A percentile compares a stretch with the other conserved stretches of the same genome.
phyloP scores from a whole-genome alignment of 2,888 invertebrate species.

The Mantis religiosa region DNA sequence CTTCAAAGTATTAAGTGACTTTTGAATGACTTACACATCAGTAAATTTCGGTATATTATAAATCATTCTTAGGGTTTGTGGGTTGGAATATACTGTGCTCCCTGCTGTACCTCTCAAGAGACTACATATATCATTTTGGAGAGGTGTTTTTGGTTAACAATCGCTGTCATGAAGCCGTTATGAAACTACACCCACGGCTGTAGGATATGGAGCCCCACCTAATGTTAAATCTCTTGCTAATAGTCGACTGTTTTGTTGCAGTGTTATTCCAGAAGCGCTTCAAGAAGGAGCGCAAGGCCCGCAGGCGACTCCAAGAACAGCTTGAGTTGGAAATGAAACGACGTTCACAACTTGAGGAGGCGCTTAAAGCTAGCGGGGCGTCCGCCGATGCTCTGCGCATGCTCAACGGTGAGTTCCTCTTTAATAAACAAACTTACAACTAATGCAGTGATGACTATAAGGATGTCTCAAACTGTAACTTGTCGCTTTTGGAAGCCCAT shows the following conservation, averaged over 20 bases:
- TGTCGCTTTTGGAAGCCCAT: too few relatives aligned
- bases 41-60: too few relatives aligned
- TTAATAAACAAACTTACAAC: not conserved
- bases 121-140: too few relatives aligned
- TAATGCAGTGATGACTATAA: too few relatives aligned
- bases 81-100: too few relatives aligned
- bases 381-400: constrained; percentile 71
- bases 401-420: constrained; percentile 63
- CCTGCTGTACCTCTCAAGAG: too few relatives aligned
- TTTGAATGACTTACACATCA: too few relatives aligned
- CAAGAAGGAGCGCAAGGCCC: constrained; percentile 79
- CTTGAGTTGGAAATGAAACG: constrained; percentile 76
- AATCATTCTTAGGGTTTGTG: too few relatives aligned
- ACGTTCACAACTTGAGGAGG: constrained; percentile 75
- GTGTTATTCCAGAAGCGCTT: constrained; percentile 85
- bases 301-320: constrained; percentile 81
- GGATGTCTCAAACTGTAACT: too few relatives aligned
- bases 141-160: not conserved
- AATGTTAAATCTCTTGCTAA: not conserved
- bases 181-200: not conserved
- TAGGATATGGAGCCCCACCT: not conserved
- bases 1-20: too few relatives aligned
- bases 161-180: not conserved
- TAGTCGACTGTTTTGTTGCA: constrained; percentile 47
- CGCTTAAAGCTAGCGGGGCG: constrained; percentile 71